Base-by-base conservation (phyloP, 1,140 invertebrate genomes). In the Diprion similis region DNA sequence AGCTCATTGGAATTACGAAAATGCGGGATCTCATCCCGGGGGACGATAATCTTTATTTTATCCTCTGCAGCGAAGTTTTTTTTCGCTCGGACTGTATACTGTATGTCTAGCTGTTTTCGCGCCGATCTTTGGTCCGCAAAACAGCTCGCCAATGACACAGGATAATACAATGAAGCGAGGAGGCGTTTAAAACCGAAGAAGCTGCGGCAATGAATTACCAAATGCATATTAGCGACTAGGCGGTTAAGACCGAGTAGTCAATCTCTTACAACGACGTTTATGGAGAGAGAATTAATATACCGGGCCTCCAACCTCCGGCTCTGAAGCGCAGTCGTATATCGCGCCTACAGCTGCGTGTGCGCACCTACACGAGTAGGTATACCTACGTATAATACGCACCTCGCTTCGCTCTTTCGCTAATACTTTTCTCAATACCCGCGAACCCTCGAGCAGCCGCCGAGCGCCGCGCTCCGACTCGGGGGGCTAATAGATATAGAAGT, bases 281-380 rank as follows among this genome's bases (percentile, higher is more conserved):
- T 87, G 86, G 82, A 85, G 84, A 86, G 78, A 79, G 86, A 87
- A 87, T 88, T 87, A 88, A 88, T 88, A 87, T 88, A 87, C 84
- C 83, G 81, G 77, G 83, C 82, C 82, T 85, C 86, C 80, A 84
- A 83, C 84, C 82, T 81, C 75, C 78, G 78, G 80, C 81, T 86
- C 85, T 81, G 75, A 73, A 17, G n/a, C 24, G 24, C 78, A 78
- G 77, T 88, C 86, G 87, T 88, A 86, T 88, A 88, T 68, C 19
- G 17, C 66, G 66, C 37, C 37, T 45, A 18, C 17, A 15, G 59
- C 59, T 7, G 6, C 51, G 51, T 59, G 51, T 59, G n/a, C 9
- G 9, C 9, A 9, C 51, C 11, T 37, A 37, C 6, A 37, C 24
- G 24, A 6, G 24, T 6, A 37, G n/a, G n/a, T n/a, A n/a, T n/a